These are phyloP conservation scores for Tapirus indicus DNA, from an alignment of 2,797 vertebrate species.

Conservation along the genomic window DNA sequence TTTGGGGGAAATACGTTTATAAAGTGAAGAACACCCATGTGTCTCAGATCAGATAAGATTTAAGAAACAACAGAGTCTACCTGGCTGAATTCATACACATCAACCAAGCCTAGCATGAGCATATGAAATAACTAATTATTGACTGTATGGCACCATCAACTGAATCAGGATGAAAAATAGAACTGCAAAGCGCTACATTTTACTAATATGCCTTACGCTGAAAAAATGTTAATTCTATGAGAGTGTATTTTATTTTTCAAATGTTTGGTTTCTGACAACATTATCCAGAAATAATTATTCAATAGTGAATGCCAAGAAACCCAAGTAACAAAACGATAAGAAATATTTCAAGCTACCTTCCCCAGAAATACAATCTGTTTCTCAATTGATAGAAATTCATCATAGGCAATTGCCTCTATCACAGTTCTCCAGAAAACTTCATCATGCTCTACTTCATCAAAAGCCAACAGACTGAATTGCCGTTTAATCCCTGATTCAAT, in stretches of 20 bases:
- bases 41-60: constrained; percentile 4
- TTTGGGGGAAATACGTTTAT: not conserved
- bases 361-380: constrained; percentile 80
- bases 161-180: too few relatives aligned
- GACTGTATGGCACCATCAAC: not conserved
- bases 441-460: constrained; percentile 77
- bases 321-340: constrained; percentile 74
- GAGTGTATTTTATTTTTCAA: constrained; percentile 71
- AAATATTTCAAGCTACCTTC: constrained; percentile 80
- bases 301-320: constrained; percentile 77
- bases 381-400: constrained; percentile 80
- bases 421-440: constrained; percentile 74
- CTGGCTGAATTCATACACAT: constrained; percentile 31
- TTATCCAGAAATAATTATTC: constrained; percentile 72
- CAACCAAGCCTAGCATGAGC: not conserved
- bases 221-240: constrained; percentile 68
- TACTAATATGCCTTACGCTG: constrained; percentile 10
- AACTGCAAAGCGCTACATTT: not conserved
- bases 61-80: not conserved
- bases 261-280: constrained; percentile 68
- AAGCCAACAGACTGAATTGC: constrained; percentile 67
- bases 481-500: constrained; percentile 77
- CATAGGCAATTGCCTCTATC: constrained; percentile 69
- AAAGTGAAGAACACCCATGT: not conserved
- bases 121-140: constrained; percentile 51